Evolutionary conservation across 2,797 vertebrate genomes (phyloP).

Genomic region (Okamejei kenojei): DNA sequence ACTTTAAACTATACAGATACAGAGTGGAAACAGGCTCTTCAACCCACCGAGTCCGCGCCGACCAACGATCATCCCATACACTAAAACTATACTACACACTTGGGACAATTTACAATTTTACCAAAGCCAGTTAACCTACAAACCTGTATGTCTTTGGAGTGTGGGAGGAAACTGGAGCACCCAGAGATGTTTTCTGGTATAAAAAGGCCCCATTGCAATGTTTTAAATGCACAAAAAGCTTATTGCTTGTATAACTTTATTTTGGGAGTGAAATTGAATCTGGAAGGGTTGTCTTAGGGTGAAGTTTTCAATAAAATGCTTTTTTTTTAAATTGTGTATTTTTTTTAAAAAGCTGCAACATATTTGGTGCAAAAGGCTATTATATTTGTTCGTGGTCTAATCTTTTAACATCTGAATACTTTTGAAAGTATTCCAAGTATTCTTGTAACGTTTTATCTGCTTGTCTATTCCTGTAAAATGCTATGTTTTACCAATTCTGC

Average conservation of each 20-base stretch:
- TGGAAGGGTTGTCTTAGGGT: neutral
- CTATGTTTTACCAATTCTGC: neutral
- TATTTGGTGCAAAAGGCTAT: too few relatives aligned
- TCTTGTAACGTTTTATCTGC: neutral
- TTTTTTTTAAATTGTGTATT: too few relatives aligned
- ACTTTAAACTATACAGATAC: too few relatives aligned
- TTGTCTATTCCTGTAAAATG: neutral
- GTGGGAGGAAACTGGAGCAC: neutral
- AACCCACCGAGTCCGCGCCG: too few relatives aligned
- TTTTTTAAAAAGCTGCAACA: neutral
- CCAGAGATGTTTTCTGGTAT: neutral
- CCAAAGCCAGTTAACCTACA: too few relatives aligned
- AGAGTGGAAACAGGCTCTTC: too few relatives aligned
- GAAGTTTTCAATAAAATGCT: slow-evolving; percentile 33
- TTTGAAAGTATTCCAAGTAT: neutral
- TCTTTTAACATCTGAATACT: neutral
- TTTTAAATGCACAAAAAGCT: slow-evolving; percentile 30
- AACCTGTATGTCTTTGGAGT: too few relatives aligned
- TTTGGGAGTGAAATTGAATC: slow-evolving; percentile 25
- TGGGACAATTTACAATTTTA: too few relatives aligned
- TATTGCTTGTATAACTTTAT: slow-evolving; percentile 31
- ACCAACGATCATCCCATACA: too few relatives aligned
- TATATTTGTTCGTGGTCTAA: neutral
- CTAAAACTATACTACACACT: too few relatives aligned
- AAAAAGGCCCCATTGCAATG: neutral